Evolutionary conservation across 2,113 vertebrate species (phyloP), one percentile per base, ranked within the genome.

Genomic region (Trachemys scripta): DNA sequence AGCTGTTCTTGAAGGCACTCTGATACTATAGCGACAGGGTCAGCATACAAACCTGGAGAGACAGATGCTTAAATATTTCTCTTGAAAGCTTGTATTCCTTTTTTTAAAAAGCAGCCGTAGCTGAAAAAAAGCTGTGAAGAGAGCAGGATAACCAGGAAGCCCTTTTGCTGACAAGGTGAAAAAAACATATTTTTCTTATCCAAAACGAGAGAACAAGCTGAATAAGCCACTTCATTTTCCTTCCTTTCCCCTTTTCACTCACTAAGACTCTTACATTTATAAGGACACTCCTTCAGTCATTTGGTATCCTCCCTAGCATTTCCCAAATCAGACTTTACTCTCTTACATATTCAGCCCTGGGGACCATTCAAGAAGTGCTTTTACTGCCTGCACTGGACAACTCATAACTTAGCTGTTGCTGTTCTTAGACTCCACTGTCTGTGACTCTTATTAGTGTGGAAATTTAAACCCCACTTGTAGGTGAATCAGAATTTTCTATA

Each of bases 101-200:
- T 95, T 93, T 81, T 80, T 8, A 54, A 88, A 96, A 96, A 94
- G 50, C 6, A 1, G 85, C 45, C 93, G 85, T 88, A 1, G 0
- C 50, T 83, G 42, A 47, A 50, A 25, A 25, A n/a, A 29, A 50
- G 49, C 53, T 57, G 57, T 0, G 0, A 90, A 84, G 72, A 88
- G 79, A 85, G 75, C 79, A 87, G 72, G 83, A 85, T 0, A 0
- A 72, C 87, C 93, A 96, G 96, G 96, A 97, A 97, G 95, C 80
- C 75, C 89, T 96, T 97, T 94, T 97, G 95, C 97, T 97, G 97
- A 97, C 85, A 92, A 85, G 27, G 50, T 91, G 81, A 2, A 5
- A 94, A 95, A 88, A 95, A 95, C 95, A 91, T 92, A 97, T 90
- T 91, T 95, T 95, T 93, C 92, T 93, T 96, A 96, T 89, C 94